Evolutionary conservation across 1,140 invertebrate species (phyloP).

Genomic region (Lasioglossum albipes): DNA sequence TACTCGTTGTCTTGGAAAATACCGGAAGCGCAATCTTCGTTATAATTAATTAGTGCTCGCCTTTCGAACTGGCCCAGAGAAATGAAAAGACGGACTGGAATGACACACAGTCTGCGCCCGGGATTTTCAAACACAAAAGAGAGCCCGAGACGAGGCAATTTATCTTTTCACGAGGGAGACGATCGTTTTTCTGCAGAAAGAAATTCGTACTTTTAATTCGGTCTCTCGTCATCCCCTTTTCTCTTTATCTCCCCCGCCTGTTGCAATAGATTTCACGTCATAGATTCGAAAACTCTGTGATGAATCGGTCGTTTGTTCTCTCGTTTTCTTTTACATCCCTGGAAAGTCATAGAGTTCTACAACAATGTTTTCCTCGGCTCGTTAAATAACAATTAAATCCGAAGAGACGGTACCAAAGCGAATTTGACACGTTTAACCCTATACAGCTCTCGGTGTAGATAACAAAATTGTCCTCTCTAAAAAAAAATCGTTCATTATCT

Average conservation of each 20-base stretch:
- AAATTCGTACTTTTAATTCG: background rate
- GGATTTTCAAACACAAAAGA: constrained; percentile 41
- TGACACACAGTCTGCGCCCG: constrained; percentile 45
- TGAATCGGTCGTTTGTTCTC: constrained; percentile 38
- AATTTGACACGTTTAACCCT: constrained; percentile 54
- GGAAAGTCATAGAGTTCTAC: constrained; percentile 35
- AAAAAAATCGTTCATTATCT: constrained; percentile 58
- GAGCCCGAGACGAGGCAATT: constrained; percentile 52
- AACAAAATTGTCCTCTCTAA: constrained; percentile 65
- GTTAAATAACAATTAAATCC: constrained; percentile 45
- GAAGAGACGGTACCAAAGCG: constrained; percentile 48
- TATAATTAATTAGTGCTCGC: constrained; percentile 45
- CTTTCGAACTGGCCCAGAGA: constrained; percentile 46
- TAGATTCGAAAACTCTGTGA: constrained; percentile 68
- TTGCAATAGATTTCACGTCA: constrained; percentile 75
- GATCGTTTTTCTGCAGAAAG: constrained; percentile 12
- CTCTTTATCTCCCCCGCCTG: constrained; percentile 22
- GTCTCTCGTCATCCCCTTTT: no score
- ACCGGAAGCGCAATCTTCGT: constrained; percentile 31
- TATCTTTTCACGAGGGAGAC: constrained; percentile 10
- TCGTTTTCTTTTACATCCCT: background rate
- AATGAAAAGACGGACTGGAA: constrained; percentile 54
- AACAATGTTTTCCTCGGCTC: background rate
- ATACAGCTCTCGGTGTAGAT: constrained; percentile 32
- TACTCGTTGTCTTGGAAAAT: background rate